A percentile compares a stretch with the other conserved stretches of the same genome.
Evolutionary conservation across 2,797 vertebrate species (phyloP).

Genomic region (Xerus rutilus): DNA sequence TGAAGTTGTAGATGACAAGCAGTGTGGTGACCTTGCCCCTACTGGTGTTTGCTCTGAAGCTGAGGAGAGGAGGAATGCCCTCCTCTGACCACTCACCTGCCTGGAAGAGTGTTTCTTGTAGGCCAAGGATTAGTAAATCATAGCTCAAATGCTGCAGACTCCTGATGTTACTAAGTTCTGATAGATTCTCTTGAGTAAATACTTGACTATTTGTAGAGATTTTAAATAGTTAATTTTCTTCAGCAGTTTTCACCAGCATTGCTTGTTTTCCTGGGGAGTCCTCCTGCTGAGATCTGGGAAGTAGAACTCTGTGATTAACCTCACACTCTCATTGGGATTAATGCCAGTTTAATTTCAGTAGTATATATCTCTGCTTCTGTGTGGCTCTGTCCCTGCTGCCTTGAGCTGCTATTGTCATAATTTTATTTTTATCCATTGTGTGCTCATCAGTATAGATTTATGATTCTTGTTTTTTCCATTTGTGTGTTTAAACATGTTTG

Average conservation of each 20-base stretch:
- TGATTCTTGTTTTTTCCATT: background rate
- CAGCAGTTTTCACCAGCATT: background rate
- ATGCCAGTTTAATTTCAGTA: background rate
- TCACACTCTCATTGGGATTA: background rate
- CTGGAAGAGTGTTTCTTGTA: background rate
- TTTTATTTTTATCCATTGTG: background rate
- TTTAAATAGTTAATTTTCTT: background rate
- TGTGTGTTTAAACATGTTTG: conserved; percentile 14
- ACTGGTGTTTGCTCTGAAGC: background rate
- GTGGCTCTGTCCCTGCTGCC: background rate
- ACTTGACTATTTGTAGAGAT: background rate
- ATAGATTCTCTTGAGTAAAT: background rate
- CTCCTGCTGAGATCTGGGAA: background rate
- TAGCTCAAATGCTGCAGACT: background rate
- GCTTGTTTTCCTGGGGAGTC: background rate
- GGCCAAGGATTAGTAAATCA: background rate
- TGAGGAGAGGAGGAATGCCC: background rate
- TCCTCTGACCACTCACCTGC: background rate
- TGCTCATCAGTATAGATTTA: background rate
- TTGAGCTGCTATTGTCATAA: conserved; percentile 12
- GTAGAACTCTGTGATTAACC: background rate
- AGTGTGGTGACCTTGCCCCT: background rate
- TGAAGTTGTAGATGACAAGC: background rate
- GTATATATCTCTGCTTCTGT: background rate
- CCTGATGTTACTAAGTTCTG: background rate